These are phyloP conservation scores for Mesocricetus auratus DNA, from an alignment of 2,113 vertebrate species.

Conservation along the genomic window DNA sequence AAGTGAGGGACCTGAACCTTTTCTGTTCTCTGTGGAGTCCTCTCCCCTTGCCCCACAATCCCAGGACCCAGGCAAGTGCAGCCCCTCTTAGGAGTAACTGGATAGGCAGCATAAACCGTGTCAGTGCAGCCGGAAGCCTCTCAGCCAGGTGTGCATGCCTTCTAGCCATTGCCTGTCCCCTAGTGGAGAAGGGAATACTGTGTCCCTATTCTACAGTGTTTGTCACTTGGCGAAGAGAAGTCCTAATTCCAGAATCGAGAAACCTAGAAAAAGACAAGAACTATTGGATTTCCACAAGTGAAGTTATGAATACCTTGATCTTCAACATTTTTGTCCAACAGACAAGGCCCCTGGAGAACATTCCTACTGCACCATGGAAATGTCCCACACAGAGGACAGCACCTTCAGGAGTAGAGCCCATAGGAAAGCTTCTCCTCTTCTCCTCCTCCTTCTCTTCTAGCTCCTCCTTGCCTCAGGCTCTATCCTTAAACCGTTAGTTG, in stretches of 20 bases:
- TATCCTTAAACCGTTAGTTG: background rate
- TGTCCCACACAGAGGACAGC: background rate
- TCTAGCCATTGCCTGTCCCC: background rate
- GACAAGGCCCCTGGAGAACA: background rate
- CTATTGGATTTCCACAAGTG: background rate
- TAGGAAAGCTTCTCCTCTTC: background rate
- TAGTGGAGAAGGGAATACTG: background rate
- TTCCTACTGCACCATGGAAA: background rate
- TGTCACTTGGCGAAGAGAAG: background rate
- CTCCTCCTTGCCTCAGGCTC: background rate
- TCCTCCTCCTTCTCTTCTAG: background rate
- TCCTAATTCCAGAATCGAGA: conserved; percentile 12
- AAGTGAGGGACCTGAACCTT: background rate
- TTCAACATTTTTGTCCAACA: background rate
- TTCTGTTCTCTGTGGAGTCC: too few species aligned
- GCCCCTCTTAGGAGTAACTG: too few species aligned
- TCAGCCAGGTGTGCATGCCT: background rate
- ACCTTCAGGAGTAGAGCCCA: fast-evolving
- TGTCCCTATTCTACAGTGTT: background rate
- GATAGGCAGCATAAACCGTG: background rate
- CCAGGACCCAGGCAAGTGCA: background rate
- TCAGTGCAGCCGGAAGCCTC: fast-evolving
- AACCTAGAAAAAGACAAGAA: background rate
- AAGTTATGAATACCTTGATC: background rate
- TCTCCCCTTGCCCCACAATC: background rate